Evolutionary conservation across 2,797 vertebrate species (phyloP).

Genomic region (Chlorospingus flavigularis): DNA sequence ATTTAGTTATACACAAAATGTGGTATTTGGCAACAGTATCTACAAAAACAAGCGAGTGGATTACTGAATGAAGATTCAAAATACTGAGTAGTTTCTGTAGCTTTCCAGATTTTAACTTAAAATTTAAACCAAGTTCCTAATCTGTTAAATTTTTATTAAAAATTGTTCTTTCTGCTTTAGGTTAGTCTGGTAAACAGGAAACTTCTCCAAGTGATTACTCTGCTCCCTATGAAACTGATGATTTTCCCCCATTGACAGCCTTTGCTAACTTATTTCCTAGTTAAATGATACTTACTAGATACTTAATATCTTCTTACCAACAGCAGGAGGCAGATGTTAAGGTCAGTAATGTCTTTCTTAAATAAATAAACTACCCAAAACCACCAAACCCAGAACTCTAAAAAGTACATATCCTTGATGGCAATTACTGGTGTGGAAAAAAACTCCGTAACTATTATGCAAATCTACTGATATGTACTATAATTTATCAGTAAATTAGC

Average conservation of each 20-base stretch:
- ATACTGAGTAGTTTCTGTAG: not conserved
- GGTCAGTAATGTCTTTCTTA: not conserved
- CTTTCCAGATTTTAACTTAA: not conserved
- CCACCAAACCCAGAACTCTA: not conserved
- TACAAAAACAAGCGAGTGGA: not conserved
- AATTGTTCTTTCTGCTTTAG: not conserved
- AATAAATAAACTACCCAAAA: not conserved
- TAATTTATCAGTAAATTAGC: not conserved
- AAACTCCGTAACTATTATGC: not conserved
- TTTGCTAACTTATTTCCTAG: not conserved
- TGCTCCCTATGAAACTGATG: not conserved
- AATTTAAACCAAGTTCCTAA: not conserved
- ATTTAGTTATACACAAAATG: not conserved
- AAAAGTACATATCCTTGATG: not conserved
- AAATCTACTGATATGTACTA: not conserved
- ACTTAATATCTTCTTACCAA: not conserved
- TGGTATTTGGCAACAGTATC: not conserved
- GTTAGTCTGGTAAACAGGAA: not conserved
- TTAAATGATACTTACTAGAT: not conserved
- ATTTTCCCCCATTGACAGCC: not conserved
- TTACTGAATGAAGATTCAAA: not conserved
- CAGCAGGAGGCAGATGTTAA: not conserved
- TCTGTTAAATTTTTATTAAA: not conserved
- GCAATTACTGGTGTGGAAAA: not conserved
- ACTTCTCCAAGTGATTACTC: not conserved